Percentiles rank a stretch among this genome's conserved stretches.
These are phyloP conservation scores for Hydrotaea diabolus DNA, from an alignment of 2,888 invertebrate species.

Conservation along the genomic window DNA sequence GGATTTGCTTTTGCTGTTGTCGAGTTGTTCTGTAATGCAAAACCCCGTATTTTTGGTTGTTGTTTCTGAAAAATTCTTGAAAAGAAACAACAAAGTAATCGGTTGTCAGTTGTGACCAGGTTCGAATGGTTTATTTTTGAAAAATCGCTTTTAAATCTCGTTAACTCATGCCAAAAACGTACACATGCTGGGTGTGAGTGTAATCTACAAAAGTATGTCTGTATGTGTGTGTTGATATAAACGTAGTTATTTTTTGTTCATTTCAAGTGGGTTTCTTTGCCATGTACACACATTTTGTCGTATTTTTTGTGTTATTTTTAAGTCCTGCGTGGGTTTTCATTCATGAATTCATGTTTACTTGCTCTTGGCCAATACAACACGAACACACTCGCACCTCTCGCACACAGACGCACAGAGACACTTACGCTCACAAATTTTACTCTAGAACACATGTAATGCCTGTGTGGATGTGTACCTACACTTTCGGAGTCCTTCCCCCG, in stretches of 20 bases:
- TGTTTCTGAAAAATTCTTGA: background rate
- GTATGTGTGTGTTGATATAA: slow-evolving; percentile 21
- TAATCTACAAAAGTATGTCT: background rate
- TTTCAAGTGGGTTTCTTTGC: slow-evolving; percentile 43
- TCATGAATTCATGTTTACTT: slow-evolving; percentile 73
- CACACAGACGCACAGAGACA: slow-evolving; percentile 39
- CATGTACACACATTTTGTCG: slow-evolving; percentile 37
- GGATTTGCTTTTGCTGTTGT: slow-evolving; percentile 6
- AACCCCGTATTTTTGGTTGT: background rate
- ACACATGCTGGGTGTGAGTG: too few relatives aligned
- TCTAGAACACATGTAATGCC: slow-evolving; percentile 23
- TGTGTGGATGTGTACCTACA: too few relatives aligned
- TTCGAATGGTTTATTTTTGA: slow-evolving; percentile 28
- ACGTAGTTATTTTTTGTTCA: slow-evolving; percentile 22
- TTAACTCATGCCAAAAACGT: slow-evolving; percentile 3
- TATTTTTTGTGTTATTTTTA: slow-evolving; percentile 39
- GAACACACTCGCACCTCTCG: slow-evolving; percentile 31
- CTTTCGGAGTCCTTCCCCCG: slow-evolving; percentile 4
- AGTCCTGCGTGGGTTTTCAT: slow-evolving; percentile 78
- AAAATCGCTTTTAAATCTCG: slow-evolving; percentile 38
- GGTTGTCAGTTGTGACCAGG: background rate
- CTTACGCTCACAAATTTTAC: slow-evolving; percentile 38
- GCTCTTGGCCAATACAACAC: slow-evolving; percentile 54
- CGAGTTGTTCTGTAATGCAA: slow-evolving; percentile 8
- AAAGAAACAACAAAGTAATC: background rate